These are phyloP conservation scores for Lagria hirta DNA, from an alignment of 2,888 invertebrate species.

Conservation along the genomic window DNA sequence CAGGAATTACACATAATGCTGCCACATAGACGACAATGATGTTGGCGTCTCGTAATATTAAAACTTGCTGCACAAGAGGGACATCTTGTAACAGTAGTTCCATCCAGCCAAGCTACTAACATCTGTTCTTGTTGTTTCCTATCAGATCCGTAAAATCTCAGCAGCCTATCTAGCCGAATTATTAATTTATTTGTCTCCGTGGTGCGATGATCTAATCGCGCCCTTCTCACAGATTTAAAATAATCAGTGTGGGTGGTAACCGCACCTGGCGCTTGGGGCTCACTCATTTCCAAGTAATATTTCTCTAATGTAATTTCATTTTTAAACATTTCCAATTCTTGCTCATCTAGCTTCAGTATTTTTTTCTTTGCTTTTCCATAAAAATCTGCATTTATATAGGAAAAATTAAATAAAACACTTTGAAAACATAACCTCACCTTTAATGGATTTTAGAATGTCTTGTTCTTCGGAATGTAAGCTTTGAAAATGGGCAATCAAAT, in stretches of 20 bases:
- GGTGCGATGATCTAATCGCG: slow-evolving; percentile 81
- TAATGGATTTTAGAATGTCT: slow-evolving; percentile 76
- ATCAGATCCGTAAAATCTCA: slow-evolving; percentile 71
- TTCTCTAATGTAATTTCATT: slow-evolving; percentile 49
- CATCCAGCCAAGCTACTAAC: slow-evolving; percentile 91
- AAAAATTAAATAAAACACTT: slow-evolving; percentile 5
- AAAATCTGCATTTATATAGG: slow-evolving; percentile 56
- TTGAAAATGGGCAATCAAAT: slow-evolving; percentile 87
- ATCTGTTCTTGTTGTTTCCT: slow-evolving; percentile 74
- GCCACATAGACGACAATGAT: slow-evolving; percentile 95
- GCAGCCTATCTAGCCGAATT: slow-evolving; percentile 88
- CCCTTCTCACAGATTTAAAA: slow-evolving; percentile 69
- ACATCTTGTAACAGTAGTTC: slow-evolving; percentile 84
- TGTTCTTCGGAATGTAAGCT: slow-evolving; percentile 85
- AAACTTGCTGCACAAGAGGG: slow-evolving; percentile 90
- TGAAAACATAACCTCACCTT: slow-evolving; percentile 56
- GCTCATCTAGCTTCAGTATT: slow-evolving; percentile 75
- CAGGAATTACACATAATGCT: slow-evolving; percentile 92
- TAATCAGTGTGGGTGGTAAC: slow-evolving; percentile 69
- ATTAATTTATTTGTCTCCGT: slow-evolving; percentile 94
- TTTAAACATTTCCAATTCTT: slow-evolving; percentile 63
- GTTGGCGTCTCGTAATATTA: slow-evolving; percentile 83
- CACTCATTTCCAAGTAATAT: slow-evolving; percentile 55
- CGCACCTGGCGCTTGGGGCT: slow-evolving; percentile 67
- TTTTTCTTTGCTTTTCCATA: slow-evolving; percentile 90